These are phyloP conservation scores for Atrina japonica DNA, from an alignment of 2,888 invertebrate genomes.

Conservation along the genomic window DNA sequence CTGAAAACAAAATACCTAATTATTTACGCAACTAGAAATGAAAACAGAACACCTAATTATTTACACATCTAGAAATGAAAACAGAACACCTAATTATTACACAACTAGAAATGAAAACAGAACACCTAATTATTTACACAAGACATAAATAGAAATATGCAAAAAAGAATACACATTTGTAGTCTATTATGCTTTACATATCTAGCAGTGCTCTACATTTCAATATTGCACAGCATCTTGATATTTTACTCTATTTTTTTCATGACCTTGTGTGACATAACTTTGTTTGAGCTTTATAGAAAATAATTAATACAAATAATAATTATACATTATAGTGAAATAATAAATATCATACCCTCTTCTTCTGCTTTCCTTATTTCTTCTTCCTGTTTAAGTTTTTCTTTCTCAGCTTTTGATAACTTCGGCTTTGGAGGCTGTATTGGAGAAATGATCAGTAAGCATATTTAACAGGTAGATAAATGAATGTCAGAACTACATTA, in stretches of 20 bases:
- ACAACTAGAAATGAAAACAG: no score
- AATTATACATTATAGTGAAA: background rate
- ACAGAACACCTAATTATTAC: no score
- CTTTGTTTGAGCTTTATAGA: background rate
- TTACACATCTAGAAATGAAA: background rate
- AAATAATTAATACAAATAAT: background rate
- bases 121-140: no score
- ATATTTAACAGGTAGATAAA: background rate
- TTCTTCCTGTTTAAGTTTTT: conserved; percentile 75
- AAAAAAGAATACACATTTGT: no score
- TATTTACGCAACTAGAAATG: background rate
- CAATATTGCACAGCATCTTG: no score
- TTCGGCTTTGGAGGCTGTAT: conserved; percentile 65
- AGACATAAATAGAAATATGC: no score
- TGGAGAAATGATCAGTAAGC: background rate
- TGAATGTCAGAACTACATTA: no score
- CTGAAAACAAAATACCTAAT: background rate
- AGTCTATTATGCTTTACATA: no score
- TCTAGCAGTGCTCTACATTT: no score
- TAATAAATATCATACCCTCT: conserved; percentile 66
- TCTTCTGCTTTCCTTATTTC: conserved; percentile 73
- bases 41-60: background rate
- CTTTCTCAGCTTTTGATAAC: conserved; percentile 76
- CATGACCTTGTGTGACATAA: no score
- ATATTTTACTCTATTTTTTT: no score